Evolutionary conservation across 1,140 invertebrate genomes (phyloP).

Genomic region (Zelostemma sp.): DNA sequence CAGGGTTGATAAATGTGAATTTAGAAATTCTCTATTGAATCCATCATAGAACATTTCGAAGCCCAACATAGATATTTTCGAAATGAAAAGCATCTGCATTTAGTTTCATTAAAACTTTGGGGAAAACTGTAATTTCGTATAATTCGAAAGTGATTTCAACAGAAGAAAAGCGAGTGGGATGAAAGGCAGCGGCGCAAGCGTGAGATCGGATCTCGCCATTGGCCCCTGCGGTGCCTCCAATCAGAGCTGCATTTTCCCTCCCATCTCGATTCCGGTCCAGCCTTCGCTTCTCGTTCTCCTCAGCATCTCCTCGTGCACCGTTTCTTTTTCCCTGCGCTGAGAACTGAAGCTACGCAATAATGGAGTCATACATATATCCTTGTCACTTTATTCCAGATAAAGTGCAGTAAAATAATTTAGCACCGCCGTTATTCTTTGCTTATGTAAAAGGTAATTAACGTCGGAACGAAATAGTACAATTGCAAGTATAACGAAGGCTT

Average conservation of each 20-base stretch:
- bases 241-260: constrained; percentile 52
- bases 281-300: constrained; percentile 44
- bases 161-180: constrained; percentile 10
- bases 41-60: too few species aligned
- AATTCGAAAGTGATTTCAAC: neutral
- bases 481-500: constrained; percentile 48
- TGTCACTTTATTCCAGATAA: neutral
- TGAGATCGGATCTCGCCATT: constrained; percentile 54
- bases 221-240: constrained; percentile 55
- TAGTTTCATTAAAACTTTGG: too few species aligned
- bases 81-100: too few species aligned
- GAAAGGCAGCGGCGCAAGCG: constrained; percentile 52
- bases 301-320: constrained; percentile 1
- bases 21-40: too few species aligned
- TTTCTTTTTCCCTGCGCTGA: neutral
- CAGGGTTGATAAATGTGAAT: too few species aligned
- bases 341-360: too few species aligned
- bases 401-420: constrained; percentile 10
- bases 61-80: too few species aligned
- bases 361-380: too few species aligned
- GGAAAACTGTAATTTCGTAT: neutral
- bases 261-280: constrained; percentile 56
- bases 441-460: constrained; percentile 45
- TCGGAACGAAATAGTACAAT: constrained; percentile 17
- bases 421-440: constrained; percentile 34